Percentiles rank a stretch among this genome's conserved stretches.
Evolutionary conservation across 2,888 invertebrate species (phyloP).

Genomic region (Spatulosminthurus flaviceps): DNA sequence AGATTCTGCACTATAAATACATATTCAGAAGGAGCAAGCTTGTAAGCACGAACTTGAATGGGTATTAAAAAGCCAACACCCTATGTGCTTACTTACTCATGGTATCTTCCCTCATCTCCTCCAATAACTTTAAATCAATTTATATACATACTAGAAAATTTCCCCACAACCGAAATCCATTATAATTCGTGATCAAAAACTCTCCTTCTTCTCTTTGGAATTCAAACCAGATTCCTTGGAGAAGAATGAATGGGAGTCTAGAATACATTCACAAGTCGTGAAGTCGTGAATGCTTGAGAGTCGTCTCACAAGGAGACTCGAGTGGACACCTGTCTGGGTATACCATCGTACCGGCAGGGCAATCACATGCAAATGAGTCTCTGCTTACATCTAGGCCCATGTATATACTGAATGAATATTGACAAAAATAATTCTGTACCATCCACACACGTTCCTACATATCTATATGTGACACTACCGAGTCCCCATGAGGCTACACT

Average conservation of each 20-base stretch:
- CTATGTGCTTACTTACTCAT: neutral
- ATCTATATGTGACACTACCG: no score
- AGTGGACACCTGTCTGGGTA: constrained; percentile 34
- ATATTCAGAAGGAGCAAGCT: no score
- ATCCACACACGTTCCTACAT: no score
- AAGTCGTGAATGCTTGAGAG: constrained; percentile 18
- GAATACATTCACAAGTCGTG: no score
- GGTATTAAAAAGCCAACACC: neutral
- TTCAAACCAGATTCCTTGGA: neutral
- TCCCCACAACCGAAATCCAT: neutral
- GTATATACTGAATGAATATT: no score
- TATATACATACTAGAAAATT: neutral
- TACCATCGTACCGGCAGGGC: neutral
- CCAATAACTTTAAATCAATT: neutral
- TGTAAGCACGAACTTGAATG: neutral
- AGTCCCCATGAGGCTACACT: neutral
- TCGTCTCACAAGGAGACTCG: neutral
- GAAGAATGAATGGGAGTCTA: constrained; percentile 25
- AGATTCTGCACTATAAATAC: neutral
- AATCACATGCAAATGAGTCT: neutral
- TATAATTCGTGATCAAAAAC: neutral
- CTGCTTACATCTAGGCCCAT: no score
- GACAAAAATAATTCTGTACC: no score
- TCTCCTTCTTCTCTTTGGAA: neutral
- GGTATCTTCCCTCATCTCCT: neutral